Evolutionary conservation across 2,888 invertebrate species (phyloP), one percentile per base, ranked within the genome.

Genomic region (Archips xylosteana): DNA sequence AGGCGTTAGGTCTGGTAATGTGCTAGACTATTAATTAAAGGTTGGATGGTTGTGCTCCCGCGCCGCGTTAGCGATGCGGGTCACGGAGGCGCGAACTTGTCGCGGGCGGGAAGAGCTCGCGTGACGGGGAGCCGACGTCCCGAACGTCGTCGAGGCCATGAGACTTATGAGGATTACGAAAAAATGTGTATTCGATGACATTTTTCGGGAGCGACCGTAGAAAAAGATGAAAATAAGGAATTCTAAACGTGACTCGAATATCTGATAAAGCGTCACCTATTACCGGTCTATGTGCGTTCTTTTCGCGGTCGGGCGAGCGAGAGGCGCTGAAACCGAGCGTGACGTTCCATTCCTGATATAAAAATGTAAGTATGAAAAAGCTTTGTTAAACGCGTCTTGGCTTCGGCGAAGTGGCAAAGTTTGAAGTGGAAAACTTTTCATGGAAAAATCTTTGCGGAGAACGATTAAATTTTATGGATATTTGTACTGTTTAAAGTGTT

Each of bases 121-220:
- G 83, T 82, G 87, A 83, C 80, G 81, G 82, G 83, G 78, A 80
- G 75, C 81, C 78, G 81, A 82, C 85, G 83, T 83, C 87, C 85
- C 84, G 85, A 84, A 81, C 85, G 83, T 82, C 82, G 86, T 84
- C 85, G 88, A 87, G 89, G 90, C 92, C 89, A 89, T 87, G 89
- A 90, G 92, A 92, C 93, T 94, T 92, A 93, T 91, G 89, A 92
- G 93, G 93, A 94, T 94, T 94, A 94, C 91, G 90, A 87, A 91
- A 91, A 94, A 94, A 94, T 94, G 94, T 92, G 94, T 94, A 94
- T 94, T 94, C 94, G 94, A 94, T 94, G 94, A 92, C 94, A 94
- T 94, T 94, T 94, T 94, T 92, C 89, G 92, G 89, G 90, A 85
- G 89, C 89, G 90, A 86, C 89, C 89, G 90, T 90, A 88, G 90